Base-by-base conservation (phyloP, 2,888 invertebrate genomes). In the Harpagoxenus sublaevis region DNA sequence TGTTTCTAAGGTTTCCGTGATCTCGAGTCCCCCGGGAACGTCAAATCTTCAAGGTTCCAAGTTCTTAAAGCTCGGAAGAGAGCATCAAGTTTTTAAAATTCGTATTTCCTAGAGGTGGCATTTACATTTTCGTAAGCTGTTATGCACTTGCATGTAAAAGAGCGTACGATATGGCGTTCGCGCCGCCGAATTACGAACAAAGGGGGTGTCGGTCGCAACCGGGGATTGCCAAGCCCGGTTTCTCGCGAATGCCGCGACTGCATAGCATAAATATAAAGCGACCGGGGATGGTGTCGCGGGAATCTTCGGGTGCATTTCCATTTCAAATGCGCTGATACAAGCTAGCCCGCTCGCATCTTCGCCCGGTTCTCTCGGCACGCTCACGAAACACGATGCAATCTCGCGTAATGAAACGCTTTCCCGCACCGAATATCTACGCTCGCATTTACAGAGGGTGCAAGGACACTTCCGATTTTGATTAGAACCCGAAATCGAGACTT, bases 261-360 rank as follows among this genome's bases (percentile, higher is more conserved):
- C 74, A 73, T 45, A 35, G 48, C 48, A 23, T 35, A 79, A 60
- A 79, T 79, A 71, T 60, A 71, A 79, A 71, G 57, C 78, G 83
- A 42, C n/a, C 75, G 42, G 70, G 70, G 70, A 12, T 60, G 60
- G 60, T 42, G 74, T 31, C 82, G 74, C 39, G 60, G 83, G 87
- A 81, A 90, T 91, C 90, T 91, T 89, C 86, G 88, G 89, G 84
- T 81, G 89, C 85, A 93, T 93, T 92, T 93, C 91, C 93, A 92
- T 93, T 92, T 92, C 90, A 93, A 93, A 92, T 92, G 87, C 87
- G 84, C 84, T 78, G 89, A 88, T 84, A 88, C 88, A 70, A 68
- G 73, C n/a, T n/a, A n/a, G n/a, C 60, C 45, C 65, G 53, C 66
- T 70, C 45, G 73, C 71, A 73, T 84, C 71, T 71, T 53, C 55